Conservation (phyloP, 64 coral and sea anemone species). For the Cladopsammia gracilis region DNA sequence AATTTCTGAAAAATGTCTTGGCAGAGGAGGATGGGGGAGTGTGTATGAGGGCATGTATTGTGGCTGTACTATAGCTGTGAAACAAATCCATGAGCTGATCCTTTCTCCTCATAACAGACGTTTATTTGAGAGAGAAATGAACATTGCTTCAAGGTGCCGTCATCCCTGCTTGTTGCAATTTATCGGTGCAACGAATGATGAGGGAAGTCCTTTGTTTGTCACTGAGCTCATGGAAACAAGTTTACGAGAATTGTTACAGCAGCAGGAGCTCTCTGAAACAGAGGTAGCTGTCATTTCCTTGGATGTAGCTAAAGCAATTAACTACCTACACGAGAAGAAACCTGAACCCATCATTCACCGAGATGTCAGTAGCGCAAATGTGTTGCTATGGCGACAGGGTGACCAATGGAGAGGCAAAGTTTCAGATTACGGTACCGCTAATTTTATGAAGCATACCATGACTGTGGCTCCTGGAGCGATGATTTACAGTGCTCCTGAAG, state of each 20-base stretch:
- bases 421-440: conserved; percentile 70
- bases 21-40: conserved; percentile 31
- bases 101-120: conserved; percentile 40
- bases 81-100: conserved; percentile 69
- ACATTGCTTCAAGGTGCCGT: conserved; percentile 73
- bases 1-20: conserved; percentile 31
- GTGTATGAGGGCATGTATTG: conserved; percentile 49
- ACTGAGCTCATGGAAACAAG: conserved; percentile 57
- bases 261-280: neutral
- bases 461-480: conserved; percentile 32
- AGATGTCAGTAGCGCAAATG: conserved; percentile 64
- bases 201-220: conserved; percentile 48
- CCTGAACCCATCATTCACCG: conserved; percentile 53
- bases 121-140: conserved; percentile 74
- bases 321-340: conserved; percentile 29
- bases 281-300: conserved; percentile 30
- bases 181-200: conserved; percentile 47
- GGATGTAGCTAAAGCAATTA: conserved; percentile 2
- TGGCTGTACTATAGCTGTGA: conserved; percentile 67
- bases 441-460: conserved; percentile 22
- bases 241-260: conserved; percentile 2
- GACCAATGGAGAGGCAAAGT: conserved; percentile 50
- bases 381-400: conserved; percentile 59
- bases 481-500: conserved; percentile 52
- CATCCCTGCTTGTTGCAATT: conserved; percentile 77